Evolutionary conservation across 2,113 vertebrate species (phyloP).

Genomic region (Pluvianellus socialis): DNA sequence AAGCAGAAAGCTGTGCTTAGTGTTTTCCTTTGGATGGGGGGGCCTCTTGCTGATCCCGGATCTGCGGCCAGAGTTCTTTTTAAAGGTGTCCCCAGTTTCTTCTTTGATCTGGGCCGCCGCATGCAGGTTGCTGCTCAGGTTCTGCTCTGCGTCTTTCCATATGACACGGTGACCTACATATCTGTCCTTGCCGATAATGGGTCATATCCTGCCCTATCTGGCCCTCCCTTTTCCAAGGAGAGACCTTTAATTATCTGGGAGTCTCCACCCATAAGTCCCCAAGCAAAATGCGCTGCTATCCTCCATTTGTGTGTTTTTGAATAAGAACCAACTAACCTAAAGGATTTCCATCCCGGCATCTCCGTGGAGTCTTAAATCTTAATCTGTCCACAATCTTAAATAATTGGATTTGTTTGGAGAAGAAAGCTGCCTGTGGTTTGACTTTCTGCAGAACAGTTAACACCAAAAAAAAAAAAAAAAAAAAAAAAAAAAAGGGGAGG

Average conservation of each 20-base stretch:
- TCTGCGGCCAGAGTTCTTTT: background rate
- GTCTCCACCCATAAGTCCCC: background rate
- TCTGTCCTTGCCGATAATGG: background rate
- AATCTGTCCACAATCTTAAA: background rate
- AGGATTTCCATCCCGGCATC: background rate
- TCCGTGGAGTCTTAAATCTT: background rate
- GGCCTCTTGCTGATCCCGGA: background rate
- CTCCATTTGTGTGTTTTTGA: background rate
- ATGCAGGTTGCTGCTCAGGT: background rate
- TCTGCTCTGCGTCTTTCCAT: background rate
- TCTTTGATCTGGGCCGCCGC: background rate
- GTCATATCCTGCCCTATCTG: background rate
- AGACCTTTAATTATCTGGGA: background rate
- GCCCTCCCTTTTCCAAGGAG: background rate
- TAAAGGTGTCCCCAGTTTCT: background rate
- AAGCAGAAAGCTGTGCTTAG: background rate
- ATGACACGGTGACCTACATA: slow-evolving; percentile 27
- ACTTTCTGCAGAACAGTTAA: background rate
- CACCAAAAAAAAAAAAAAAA: background rate
- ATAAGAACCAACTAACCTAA: background rate
- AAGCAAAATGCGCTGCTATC: background rate
- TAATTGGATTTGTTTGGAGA: slow-evolving; percentile 40
- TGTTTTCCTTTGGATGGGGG: background rate
- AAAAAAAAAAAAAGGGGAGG: background rate
- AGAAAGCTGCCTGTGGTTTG: slow-evolving; percentile 4